Evolutionary conservation across 2,888 invertebrate species (phyloP), one percentile per base, ranked within the genome.

Genomic region (Panopea generosa): DNA sequence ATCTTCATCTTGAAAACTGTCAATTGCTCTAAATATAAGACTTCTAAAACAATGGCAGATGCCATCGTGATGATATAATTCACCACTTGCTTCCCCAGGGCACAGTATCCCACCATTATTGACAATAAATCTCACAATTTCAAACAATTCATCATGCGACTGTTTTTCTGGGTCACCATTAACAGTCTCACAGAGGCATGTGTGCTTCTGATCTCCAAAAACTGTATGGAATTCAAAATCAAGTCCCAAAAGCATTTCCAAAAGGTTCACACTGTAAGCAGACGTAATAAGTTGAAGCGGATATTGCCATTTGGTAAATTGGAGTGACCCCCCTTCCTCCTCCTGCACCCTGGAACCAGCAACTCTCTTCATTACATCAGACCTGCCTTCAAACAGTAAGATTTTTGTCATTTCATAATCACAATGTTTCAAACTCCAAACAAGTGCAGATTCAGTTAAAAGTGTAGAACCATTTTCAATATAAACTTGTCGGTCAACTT

Each of bases 311-410:
- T 26, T 59, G 0, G 27, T 22, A 20, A 72, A 75, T 14, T 45
- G 47, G 1, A 63, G 29, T 14, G 55, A 59, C 6, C 68, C 74
- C 2, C 78, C 78, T 56, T 79, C 74, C 45, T 75, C 78, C 26
- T 79, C 71, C 4, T 18, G 14, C n/a, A 45, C 16, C 47, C 50
- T 50, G 4, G 70, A 63, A 2, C 74, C 78, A 11, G 68, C 43
- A 24, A 71, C 56, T 18, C 55, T 60, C 11, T 49, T 33, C 9
- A 74, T 55, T 11, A 56, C 53, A 38, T 68, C 24, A 11, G 78
- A 71, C n/a, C 71, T 68, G 45, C 67, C 45, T 18, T 49, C 65
- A 26, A 71, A 29, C 3, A 79, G 52, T 18, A 74, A 27, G 1
- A 57, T 43, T 2, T 67, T 38, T 20, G 62, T 74, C 22, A 18